Evolutionary conservation across 2,888 invertebrate genomes (phyloP).

Genomic region (Cephonodes hylas): DNA sequence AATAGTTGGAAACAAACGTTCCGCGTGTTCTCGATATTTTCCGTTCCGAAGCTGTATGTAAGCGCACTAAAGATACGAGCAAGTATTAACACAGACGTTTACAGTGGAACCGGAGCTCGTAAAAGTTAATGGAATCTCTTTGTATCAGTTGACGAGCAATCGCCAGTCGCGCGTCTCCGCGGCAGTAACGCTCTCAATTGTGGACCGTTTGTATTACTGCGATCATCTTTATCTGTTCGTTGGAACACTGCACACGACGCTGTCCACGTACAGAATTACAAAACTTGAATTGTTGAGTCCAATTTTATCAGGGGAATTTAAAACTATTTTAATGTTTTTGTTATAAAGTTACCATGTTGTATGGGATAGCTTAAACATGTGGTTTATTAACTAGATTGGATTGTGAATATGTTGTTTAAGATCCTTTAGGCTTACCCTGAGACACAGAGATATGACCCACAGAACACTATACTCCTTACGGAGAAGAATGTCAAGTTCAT

Average conservation of each 20-base stretch:
- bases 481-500: too few species aligned
- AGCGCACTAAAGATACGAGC: not conserved
- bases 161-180: not conserved
- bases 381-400: too few species aligned
- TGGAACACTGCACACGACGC: not conserved
- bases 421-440: too few species aligned
- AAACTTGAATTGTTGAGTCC: not conserved
- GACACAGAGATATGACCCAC: too few species aligned
- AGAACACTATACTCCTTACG: too few species aligned
- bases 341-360: too few species aligned
- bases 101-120: not conserved
- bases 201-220: not conserved
- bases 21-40: not conserved
- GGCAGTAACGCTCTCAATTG: not conserved
- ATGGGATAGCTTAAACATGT: too few species aligned
- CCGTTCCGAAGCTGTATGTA: not conserved
- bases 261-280: not conserved
- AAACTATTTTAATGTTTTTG: not conserved
- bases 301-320: not conserved
- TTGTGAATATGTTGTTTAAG: too few species aligned
- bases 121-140: slow-evolving; percentile 8
- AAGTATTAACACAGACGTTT: not conserved
- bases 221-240: not conserved
- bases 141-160: not conserved
- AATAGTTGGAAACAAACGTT: not conserved